These are phyloP conservation scores for Varecia variegata DNA, from an alignment of 2,797 vertebrate genomes.

Conservation along the genomic window DNA sequence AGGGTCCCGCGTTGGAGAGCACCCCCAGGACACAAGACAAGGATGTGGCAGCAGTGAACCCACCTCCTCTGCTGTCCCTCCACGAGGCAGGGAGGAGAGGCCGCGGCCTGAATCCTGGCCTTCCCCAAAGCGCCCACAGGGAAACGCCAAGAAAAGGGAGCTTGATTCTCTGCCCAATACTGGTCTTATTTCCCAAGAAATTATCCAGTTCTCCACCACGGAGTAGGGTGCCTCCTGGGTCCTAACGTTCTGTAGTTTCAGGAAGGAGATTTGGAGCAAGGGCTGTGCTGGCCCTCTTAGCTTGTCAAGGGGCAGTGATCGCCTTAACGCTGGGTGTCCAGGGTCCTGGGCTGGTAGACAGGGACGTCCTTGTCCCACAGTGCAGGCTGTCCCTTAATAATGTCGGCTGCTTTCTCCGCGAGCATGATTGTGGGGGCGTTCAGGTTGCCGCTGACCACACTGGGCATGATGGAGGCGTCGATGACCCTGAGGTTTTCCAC, in stretches of 20 bases:
- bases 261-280: neutral
- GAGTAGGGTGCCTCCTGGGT: neutral
- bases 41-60: neutral
- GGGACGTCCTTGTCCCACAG: slow-evolving; percentile 88
- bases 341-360: slow-evolving; percentile 89
- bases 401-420: slow-evolving; percentile 95
- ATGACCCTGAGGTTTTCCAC: slow-evolving; percentile 92
- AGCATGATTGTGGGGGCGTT: slow-evolving; percentile 98
- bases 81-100: neutral
- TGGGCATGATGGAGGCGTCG: slow-evolving; percentile 98
- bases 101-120: neutral
- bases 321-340: slow-evolving; percentile 88
- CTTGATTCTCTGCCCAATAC: neutral
- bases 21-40: fast-evolving
- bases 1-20: neutral
- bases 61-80: neutral
- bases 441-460: slow-evolving; percentile 95
- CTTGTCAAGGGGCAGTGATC: neutral
- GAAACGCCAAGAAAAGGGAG: neutral
- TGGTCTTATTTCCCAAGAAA: neutral
- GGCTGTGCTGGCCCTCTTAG: neutral
- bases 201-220: neutral
- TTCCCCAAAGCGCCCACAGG: neutral
- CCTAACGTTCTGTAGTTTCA: neutral
- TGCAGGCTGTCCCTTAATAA: slow-evolving; percentile 89